Evolutionary conservation across 1,140 invertebrate species (phyloP).

Genomic region (Reticulitermes speratus): DNA sequence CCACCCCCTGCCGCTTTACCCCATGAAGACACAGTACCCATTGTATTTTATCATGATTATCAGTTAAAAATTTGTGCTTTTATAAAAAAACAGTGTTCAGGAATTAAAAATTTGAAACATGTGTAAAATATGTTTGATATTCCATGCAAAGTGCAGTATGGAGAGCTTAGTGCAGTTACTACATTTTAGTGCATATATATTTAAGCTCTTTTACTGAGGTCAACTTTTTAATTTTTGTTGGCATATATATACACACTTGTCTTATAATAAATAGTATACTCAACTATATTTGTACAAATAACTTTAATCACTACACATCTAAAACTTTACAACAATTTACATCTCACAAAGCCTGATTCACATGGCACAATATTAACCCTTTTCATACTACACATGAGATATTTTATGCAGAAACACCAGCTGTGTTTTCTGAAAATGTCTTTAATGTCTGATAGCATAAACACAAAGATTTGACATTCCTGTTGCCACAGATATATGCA

Average conservation of each 20-base stretch:
- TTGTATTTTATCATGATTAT: too few species aligned
- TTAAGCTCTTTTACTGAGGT: too few species aligned
- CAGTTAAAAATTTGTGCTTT: too few species aligned
- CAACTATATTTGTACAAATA: conserved; percentile 26
- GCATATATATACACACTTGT: conserved; percentile 23
- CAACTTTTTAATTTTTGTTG: neutral
- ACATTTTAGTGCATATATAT: neutral
- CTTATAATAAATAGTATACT: conserved; percentile 25
- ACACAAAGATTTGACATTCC: too few species aligned
- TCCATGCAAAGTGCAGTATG: neutral
- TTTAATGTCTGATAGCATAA: too few species aligned
- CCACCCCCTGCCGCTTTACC: too few species aligned
- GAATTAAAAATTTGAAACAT: neutral
- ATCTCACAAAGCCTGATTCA: neutral
- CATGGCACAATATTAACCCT: neutral
- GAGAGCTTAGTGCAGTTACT: neutral
- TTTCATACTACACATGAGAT: neutral
- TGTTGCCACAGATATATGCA: too few species aligned
- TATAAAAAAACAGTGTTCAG: too few species aligned
- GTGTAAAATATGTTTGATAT: neutral
- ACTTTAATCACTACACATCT: conserved; percentile 22
- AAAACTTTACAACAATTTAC: conserved; percentile 24
- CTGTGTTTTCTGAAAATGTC: too few species aligned
- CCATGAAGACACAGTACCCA: too few species aligned
- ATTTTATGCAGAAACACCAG: too few species aligned